These are phyloP conservation scores for Drosophila multiciliata DNA, from an alignment of 2,888 invertebrate species.

Conservation along the genomic window DNA sequence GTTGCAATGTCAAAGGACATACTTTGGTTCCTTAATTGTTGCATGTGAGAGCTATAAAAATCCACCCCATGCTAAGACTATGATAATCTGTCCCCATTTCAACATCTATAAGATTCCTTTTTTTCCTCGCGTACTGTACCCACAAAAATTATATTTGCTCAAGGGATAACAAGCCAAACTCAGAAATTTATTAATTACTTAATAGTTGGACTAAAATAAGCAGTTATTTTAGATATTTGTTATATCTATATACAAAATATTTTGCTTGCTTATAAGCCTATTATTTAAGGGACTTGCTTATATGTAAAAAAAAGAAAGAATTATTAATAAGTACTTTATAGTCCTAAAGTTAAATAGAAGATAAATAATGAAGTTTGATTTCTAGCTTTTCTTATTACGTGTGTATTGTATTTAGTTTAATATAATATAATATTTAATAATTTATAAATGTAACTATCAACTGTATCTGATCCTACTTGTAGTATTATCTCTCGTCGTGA, in stretches of 20 bases:
- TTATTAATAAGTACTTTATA: not conserved
- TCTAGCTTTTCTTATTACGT: no score
- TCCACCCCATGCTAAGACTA: conserved; percentile 2
- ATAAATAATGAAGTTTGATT: no score
- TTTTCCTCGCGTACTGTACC: not conserved
- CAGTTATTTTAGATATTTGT: not conserved
- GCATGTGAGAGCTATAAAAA: conserved; percentile 1
- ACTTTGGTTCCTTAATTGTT: not conserved
- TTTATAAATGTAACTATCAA: no score
- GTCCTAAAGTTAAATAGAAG: not conserved
- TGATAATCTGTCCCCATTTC: not conserved
- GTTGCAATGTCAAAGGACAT: not conserved
- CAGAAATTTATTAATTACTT: not conserved
- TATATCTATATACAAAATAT: not conserved
- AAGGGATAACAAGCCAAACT: not conserved
- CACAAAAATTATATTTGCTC: not conserved
- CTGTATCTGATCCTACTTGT: no score
- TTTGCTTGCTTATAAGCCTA: not conserved
- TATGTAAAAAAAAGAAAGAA: not conserved
- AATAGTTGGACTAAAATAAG: not conserved
- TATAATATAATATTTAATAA: no score
- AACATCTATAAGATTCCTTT: not conserved
- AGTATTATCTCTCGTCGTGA: no score
- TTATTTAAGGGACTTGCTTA: not conserved
- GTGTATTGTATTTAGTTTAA: no score